Conservation (phyloP, 2,888 invertebrate genomes). For the Cryptophagus acutangulus region DNA sequence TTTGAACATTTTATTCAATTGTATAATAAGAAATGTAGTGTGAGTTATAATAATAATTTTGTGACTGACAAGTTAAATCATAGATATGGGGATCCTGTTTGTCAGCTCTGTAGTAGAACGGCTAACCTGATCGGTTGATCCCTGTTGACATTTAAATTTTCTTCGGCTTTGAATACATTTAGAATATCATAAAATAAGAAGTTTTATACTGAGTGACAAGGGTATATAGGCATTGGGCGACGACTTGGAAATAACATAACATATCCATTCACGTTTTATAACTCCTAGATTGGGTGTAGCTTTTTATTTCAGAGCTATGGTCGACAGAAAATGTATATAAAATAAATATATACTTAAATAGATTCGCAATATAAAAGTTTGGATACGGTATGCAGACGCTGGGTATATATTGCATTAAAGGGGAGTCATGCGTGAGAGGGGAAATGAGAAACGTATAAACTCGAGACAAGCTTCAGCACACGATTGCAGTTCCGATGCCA, state of each 20-base stretch:
- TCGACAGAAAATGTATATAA: conserved; percentile 27
- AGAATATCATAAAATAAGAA: conserved; percentile 40
- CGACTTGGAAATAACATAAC: conserved; percentile 30
- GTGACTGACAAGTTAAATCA: too few relatives aligned
- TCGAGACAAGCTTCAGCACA: conserved; percentile 23
- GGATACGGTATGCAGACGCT: conserved; percentile 2
- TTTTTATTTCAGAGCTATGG: conserved; percentile 35
- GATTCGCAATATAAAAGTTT: conserved; percentile 20
- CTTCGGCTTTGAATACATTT: conserved; percentile 43
- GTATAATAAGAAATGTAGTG: too few relatives aligned
- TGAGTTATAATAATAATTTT: too few relatives aligned
- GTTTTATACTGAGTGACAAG: conserved; percentile 37
- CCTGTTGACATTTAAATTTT: conserved; percentile 51
- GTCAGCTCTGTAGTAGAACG: too few relatives aligned
- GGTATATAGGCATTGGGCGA: conserved; percentile 32
- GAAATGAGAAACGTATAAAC: conserved; percentile 45
- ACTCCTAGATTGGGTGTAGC: conserved; percentile 28
- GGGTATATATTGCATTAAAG: conserved; percentile 8
- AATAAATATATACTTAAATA: conserved; percentile 28
- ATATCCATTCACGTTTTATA: conserved; percentile 30
- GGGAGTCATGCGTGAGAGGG: conserved; percentile 24
- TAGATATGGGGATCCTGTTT: too few relatives aligned
- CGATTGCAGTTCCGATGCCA: conserved; percentile 18
- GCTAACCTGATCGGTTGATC: conserved; percentile 43
- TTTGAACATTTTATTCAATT: too few relatives aligned